phyloP scores from a whole-genome alignment of 1,140 invertebrate species.

The Subanguina moxae region DNA sequence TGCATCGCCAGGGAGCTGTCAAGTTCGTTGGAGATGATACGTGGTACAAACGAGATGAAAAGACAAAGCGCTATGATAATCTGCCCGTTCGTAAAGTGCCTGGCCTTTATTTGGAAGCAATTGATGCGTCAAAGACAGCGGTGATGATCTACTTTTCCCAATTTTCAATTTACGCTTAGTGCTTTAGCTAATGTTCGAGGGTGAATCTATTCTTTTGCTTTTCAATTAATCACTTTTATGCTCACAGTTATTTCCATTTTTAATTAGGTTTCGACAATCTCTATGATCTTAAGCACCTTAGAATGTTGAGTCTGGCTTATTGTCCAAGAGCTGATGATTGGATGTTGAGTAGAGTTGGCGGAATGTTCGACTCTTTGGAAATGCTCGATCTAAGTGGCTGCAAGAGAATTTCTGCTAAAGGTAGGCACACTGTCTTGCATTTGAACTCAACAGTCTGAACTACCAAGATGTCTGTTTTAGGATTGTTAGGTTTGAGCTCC shows the following conservation, averaged over 20 bases:
- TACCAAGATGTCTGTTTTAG: no score
- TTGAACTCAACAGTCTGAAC: constrained; percentile 61
- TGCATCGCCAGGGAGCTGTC: constrained; percentile 67
- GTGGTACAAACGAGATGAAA: constrained; percentile 57
- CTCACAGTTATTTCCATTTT: not conserved
- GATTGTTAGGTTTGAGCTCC: constrained; percentile 68
- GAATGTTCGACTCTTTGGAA: constrained; percentile 67
- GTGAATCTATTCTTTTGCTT: constrained; percentile 47
- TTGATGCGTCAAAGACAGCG: constrained; percentile 68
- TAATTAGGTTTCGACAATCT: constrained; percentile 52
- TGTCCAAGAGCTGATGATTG: constrained; percentile 72
- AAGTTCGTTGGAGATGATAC: constrained; percentile 66
- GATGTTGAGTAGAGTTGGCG: constrained; percentile 68
- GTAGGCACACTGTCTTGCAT: not conserved
- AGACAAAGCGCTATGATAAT: constrained; percentile 55
- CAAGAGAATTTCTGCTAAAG: constrained; percentile 64
- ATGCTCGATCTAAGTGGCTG: constrained; percentile 73
- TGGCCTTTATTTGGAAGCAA: constrained; percentile 66
- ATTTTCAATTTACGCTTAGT: constrained; percentile 43
- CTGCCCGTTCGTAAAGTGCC: constrained; percentile 64
- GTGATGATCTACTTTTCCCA: constrained; percentile 70
- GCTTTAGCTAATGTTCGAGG: constrained; percentile 60
- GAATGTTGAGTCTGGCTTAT: constrained; percentile 68
- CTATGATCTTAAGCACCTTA: constrained; percentile 65
- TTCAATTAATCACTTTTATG: constrained; percentile 8